These are phyloP conservation scores for Muschampia plurimacula DNA, from an alignment of 2,888 invertebrate genomes.

Conservation along the genomic window DNA sequence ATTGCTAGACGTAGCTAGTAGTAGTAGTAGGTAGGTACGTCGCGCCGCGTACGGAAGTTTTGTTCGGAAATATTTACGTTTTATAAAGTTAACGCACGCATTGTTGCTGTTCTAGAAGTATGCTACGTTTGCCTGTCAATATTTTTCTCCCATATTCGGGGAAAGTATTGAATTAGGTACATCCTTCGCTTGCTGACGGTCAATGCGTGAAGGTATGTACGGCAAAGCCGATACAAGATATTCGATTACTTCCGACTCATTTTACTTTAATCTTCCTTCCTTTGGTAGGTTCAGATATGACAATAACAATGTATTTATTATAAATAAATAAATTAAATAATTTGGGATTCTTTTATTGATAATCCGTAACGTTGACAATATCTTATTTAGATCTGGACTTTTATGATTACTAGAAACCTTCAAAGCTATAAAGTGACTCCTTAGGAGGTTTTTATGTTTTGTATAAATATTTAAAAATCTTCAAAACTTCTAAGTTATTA, in stretches of 20 bases:
- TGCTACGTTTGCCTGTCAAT: conserved; percentile 17
- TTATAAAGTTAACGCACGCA: not conserved
- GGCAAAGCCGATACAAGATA: conserved; percentile 35
- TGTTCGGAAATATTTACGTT: conserved; percentile 3
- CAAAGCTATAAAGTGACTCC: too few relatives aligned
- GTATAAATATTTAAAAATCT: too few relatives aligned
- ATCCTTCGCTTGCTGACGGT: conserved; percentile 46
- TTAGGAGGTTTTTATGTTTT: too few relatives aligned
- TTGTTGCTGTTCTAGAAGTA: not conserved
- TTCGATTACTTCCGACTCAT: conserved; percentile 64
- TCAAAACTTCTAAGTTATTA: too few relatives aligned
- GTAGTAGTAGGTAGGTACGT: not conserved
- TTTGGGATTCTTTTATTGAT: too few relatives aligned
- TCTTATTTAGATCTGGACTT: too few relatives aligned
- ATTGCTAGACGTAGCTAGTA: not conserved
- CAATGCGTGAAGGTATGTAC: conserved; percentile 51
- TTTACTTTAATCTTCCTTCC: conserved; percentile 53
- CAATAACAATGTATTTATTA: too few relatives aligned
- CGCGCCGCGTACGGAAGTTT: not conserved
- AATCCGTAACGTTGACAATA: too few relatives aligned
- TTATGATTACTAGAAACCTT: too few relatives aligned
- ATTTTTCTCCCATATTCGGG: conserved; percentile 30
- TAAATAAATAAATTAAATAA: not conserved
- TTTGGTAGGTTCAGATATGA: not conserved
- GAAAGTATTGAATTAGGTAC: conserved; percentile 52